phyloP scores from a whole-genome alignment of 2,888 invertebrate species.

The Tachina grossa region DNA sequence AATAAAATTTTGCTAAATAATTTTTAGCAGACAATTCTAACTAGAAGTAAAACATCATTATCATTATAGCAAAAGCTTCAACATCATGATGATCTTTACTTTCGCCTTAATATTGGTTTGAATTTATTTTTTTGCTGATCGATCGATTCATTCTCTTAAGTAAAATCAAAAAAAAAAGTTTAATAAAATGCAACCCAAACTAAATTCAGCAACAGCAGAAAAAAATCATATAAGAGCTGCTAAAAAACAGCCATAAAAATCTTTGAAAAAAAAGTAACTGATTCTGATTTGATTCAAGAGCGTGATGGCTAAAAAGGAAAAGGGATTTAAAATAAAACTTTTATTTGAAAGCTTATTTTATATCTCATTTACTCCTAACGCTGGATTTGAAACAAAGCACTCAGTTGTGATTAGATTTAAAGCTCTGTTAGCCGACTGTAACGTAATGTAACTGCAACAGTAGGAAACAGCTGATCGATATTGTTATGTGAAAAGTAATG shows the following conservation, averaged over 20 bases:
- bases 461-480: no score
- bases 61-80: not conserved
- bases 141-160: slow-evolving; percentile 61
- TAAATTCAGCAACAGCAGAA: slow-evolving; percentile 12
- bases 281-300: slow-evolving; percentile 15
- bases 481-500: no score
- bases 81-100: slow-evolving; percentile 29
- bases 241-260: slow-evolving; percentile 32
- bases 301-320: not conserved
- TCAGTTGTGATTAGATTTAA: no score
- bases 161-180: not conserved
- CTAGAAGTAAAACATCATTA: slow-evolving; percentile 38
- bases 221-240: slow-evolving; percentile 32
- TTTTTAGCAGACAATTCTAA: slow-evolving; percentile 32
- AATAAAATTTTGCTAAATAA: slow-evolving; percentile 56
- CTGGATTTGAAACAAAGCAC: no score
- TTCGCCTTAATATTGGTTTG: slow-evolving; percentile 3
- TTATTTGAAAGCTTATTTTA: no score
- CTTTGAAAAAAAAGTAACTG: slow-evolving; percentile 13
- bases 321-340: not conserved
- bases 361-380: no score
- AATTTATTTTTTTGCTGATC: slow-evolving; percentile 45
- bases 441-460: no score
- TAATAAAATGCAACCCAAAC: slow-evolving; percentile 34
- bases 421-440: no score